Conservation (phyloP, 1,140 invertebrate genomes). For the Coptotermes formosanus region DNA sequence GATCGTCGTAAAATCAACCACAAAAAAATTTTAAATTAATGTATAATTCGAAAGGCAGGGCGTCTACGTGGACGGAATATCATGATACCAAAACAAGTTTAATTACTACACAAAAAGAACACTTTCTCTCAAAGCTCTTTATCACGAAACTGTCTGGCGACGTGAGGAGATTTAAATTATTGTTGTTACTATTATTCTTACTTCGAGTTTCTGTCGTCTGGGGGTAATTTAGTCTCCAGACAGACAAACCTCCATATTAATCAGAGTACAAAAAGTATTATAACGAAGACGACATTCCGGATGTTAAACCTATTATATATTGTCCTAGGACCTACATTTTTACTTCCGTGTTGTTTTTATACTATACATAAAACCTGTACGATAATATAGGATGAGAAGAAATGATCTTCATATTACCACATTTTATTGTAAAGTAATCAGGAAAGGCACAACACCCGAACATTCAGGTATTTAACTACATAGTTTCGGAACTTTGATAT, state of each 20-base stretch:
- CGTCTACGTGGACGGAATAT: too few species aligned
- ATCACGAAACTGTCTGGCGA: background rate
- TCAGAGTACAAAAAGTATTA: background rate
- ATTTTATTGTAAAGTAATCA: too few species aligned
- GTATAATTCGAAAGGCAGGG: too few species aligned
- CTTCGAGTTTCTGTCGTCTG: background rate
- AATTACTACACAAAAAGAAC: background rate
- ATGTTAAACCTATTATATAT: background rate
- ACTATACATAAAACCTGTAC: background rate
- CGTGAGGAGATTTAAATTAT: background rate
- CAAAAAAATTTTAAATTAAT: too few species aligned
- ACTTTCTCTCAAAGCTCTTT: background rate
- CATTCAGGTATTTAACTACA: too few species aligned
- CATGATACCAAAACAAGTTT: too few species aligned
- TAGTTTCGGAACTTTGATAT: too few species aligned
- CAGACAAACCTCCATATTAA: background rate
- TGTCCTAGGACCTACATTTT: conserved; percentile 10
- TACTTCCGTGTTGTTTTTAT: conserved; percentile 1
- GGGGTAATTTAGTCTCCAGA: background rate
- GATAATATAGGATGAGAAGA: background rate
- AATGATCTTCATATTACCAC: too few species aligned
- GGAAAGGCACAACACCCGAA: too few species aligned
- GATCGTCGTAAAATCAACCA: too few species aligned
- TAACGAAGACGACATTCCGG: background rate
- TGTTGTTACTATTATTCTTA: background rate